Base-by-base conservation (phyloP, 2,888 invertebrate genomes). In the Amphiduros pacificus region DNA sequence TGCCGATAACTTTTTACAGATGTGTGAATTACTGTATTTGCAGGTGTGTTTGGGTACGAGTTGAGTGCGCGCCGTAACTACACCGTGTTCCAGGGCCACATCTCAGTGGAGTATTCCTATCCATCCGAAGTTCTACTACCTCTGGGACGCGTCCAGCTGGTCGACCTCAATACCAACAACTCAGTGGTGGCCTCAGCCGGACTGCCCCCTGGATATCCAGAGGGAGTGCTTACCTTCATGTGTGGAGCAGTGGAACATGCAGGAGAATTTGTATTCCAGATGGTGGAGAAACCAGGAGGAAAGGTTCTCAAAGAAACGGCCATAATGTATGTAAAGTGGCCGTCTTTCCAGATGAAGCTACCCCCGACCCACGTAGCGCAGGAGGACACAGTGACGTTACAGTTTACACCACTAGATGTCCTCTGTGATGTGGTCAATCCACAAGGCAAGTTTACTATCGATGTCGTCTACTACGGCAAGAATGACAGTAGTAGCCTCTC, bases 161-260 rank as follows among this genome's bases (percentile, higher is more conserved):
- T 78, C 56, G 53, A 60, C 49, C 26, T 53, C 9, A 24, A n/a
- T 1, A 40, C 27, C 28, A 32, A 63, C 36, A 36, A 14, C 24
- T n/a, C n/a, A n/a, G 60, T 69, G 44, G 72, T 78, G 54, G 73
- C 74, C 24, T 73, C 73, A 26, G 65, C 61, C 24, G 31, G 29
- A 29, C 55, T 61, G 40, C 62, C 62, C 3, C 2, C 51, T 9
- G 61, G 53, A 29, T 65, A 63, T 50, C 64, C 64, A 26, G 58
- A 67, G 9, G 75, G 75, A n/a, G 66, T 55, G n/a, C 61, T 75
- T 6, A 62, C 61, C 11, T 69, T 77, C 14, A 58, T 68, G 0
- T 79, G 79, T 65, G 78, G 79, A 1, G 64, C 74, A 24, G 65
- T 79, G 24, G 78, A 78, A 64, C 69, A 72, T 36, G 75, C 77